Base-by-base conservation (phyloP, 1,140 invertebrate genomes). In the Drosophila neocordata region DNA sequence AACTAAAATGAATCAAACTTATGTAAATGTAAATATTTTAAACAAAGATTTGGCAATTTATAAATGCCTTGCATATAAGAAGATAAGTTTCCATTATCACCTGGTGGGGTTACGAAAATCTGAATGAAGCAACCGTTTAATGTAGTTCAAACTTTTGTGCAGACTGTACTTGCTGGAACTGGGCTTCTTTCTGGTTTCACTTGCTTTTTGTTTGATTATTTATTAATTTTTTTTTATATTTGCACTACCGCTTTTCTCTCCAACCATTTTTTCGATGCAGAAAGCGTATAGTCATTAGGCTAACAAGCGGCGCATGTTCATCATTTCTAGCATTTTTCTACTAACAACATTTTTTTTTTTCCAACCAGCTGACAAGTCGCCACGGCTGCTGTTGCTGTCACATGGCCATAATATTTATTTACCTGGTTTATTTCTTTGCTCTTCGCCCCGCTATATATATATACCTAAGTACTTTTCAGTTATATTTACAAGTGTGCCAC, bases 231-330 rank as follows among this genome's bases (percentile, higher is more conserved):
- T 24, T n/a, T 31, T 1, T 31, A 34, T 52, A 64, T 72, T 71
- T 79, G 52, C 15, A 6, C 35, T 51, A 48, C 41, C 15, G 63
- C 57, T 65, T 68, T 71, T 73, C 74, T 72, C 20, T 11, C 18
- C 22, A 24, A 24, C 6, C 51, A 37, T 38, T 67, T 71, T 66
- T 59, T 51, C 58, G 77, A 66, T 57, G 73, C 78, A 87, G 81
- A 85, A 85, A 85, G 81, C 81, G 81, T 87, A 70, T 73, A 85
- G 76, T 72, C 65, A 81, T 85, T 87, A 78, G 82, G 53, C 65
- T 68, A 73, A 85, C 82, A 77, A 87, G 59, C 73, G 61, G 69
- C 73, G 65, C 81, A 84, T 84, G 73, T 51, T 61, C 60, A 55
- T 41, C 53, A 65, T 73, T 70, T 71, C 69, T 52, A 51, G 51